Evolutionary conservation across 1,140 invertebrate genomes (phyloP), one percentile per base, ranked within the genome.

Genomic region (Drosophila prosaltans): DNA sequence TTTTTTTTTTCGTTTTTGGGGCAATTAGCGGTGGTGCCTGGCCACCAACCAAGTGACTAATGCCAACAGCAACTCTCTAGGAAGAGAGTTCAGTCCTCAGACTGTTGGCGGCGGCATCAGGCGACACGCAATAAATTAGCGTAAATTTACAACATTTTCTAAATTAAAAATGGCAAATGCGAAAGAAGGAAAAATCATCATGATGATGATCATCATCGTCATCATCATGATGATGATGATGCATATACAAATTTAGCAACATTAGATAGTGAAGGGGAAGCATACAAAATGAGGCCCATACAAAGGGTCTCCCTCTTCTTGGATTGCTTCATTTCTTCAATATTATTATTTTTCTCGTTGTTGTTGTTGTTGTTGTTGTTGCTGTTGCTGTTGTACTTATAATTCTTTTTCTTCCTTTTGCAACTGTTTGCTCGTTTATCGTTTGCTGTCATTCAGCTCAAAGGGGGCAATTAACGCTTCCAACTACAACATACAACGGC

Each of bases 101-200:
- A 24, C 60, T 41, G 45, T 65, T 66, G 62, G 65, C 55, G 72
- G 61, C 60, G 76, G 81, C 78, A 58, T 59, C 74, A 81, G 78
- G 83, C 84, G 84, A 89, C 84, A 88, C 84, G 84, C 84, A 89
- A 88, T 88, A 88, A 88, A 88, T 88, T 88, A 88, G 84, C 84
- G 84, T 88, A 88, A 88, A 88, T 88, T 88, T 88, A 88, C 84
- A 88, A 88, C 84, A 88, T 88, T 88, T 89, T 81, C 84, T 88
- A 88, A 88, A 88, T 89, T 88, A 84, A 88, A 88, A 88, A 89
- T 84, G 84, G 84, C 85, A 89, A 84, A 51, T 36, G 61, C 67
- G 54, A 67, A 59, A 36, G 62, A 70, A 16, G 45, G 36, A 55
- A 10, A 10, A 40, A 21, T 16, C 1, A 45, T 9, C 9, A 48